Evolutionary conservation across 92 coral and sea anemone genomes (phyloP).

Genomic region (Hydrozoanthus gracilis): DNA sequence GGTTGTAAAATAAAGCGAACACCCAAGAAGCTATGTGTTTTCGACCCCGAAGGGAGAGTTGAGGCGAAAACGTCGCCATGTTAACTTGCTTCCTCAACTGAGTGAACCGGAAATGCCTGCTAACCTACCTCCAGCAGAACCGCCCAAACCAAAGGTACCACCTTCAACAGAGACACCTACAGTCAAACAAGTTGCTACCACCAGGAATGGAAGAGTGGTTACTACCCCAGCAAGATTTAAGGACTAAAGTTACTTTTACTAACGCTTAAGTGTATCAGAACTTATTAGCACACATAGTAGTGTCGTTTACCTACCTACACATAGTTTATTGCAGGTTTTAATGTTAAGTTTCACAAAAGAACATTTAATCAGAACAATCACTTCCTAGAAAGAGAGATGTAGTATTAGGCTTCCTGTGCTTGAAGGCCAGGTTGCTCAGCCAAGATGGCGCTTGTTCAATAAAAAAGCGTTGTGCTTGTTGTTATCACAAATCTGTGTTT

Average conservation of each 20-base stretch:
- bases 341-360: background rate
- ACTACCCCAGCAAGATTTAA: slow-evolving; percentile 15
- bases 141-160: background rate
- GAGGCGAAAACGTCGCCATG: slow-evolving; percentile 25
- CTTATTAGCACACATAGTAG: background rate
- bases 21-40: slow-evolving; percentile 14
- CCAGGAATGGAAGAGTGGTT: slow-evolving; percentile 27
- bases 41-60: slow-evolving; percentile 12
- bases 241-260: slow-evolving; percentile 8
- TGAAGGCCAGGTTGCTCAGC: slow-evolving; percentile 11
- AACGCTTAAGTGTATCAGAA: background rate
- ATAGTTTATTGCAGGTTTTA: background rate
- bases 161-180: slow-evolving; percentile 3
- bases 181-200: background rate
- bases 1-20: background rate
- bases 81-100: slow-evolving; percentile 9
- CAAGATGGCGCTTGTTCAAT: background rate
- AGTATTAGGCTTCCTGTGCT: slow-evolving; percentile 20
- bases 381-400: slow-evolving; percentile 39
- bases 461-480: too few species aligned
- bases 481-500: too few species aligned
- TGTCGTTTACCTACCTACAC: background rate
- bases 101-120: slow-evolving; percentile 7
- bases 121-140: slow-evolving; percentile 13
- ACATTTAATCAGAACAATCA: slow-evolving; percentile 3